phyloP scores from a whole-genome alignment of 1,140 invertebrate species.

The Papilio dardanus region DNA sequence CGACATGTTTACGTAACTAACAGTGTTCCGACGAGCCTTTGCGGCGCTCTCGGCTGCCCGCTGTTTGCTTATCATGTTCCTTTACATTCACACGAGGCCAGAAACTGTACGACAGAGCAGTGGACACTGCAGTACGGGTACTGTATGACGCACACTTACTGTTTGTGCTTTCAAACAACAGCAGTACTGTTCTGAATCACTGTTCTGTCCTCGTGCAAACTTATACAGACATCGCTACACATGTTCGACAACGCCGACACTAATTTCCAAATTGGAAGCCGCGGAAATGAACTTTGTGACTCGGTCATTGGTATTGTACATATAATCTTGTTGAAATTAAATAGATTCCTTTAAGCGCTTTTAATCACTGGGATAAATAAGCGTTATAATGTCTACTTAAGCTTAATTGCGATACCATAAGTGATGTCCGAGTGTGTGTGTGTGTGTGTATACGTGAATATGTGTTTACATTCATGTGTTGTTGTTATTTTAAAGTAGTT shows the following conservation, averaged over 20 bases:
- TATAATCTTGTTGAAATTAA: not conserved
- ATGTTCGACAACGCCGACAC: not conserved
- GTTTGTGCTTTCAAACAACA: not conserved
- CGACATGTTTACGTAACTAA: slow-evolving; percentile 81
- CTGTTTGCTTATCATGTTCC: slow-evolving; percentile 55
- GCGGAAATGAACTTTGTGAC: slow-evolving; percentile 20
- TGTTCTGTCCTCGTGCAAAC: not conserved
- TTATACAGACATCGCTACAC: slow-evolving; percentile 1
- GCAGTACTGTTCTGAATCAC: slow-evolving; percentile 18
- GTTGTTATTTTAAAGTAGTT: too few relatives aligned
- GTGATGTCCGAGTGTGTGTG: not conserved
- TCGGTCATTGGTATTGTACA: slow-evolving; percentile 20
- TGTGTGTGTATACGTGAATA: not conserved
- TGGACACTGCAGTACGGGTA: not conserved
- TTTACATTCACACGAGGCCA: slow-evolving; percentile 26
- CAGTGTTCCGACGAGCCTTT: slow-evolving; percentile 66
- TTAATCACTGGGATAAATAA: not conserved
- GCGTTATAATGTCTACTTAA: not conserved
- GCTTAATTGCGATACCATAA: not conserved
- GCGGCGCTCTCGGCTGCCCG: slow-evolving; percentile 50
- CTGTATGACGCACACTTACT: not conserved
- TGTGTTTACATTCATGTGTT: not conserved
- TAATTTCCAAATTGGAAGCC: slow-evolving; percentile 29
- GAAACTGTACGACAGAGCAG: not conserved
- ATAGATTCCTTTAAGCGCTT: slow-evolving; percentile 9